Evolutionary conservation across 2,797 vertebrate genomes (phyloP).

Genomic region (Melanotaenia trifasciata): DNA sequence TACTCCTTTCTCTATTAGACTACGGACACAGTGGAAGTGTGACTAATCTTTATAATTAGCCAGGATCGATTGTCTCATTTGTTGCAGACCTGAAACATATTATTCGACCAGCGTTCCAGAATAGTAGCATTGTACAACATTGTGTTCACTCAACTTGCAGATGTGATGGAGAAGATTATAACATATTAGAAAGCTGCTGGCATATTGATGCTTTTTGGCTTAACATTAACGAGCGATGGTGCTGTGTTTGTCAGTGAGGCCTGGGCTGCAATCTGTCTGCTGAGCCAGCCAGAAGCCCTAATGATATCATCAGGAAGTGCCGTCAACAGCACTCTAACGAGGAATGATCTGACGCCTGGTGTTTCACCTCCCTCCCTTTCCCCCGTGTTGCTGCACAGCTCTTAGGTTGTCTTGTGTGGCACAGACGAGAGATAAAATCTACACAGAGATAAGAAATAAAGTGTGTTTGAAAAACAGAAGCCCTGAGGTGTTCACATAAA

Average conservation of each 20-base stretch:
- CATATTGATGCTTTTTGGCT: conserved; percentile 74
- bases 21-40: conserved; percentile 45
- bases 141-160: conserved; percentile 57
- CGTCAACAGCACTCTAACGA: conserved; percentile 74
- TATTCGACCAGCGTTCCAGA: conserved; percentile 71
- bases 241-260: conserved; percentile 77
- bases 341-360: conserved; percentile 73
- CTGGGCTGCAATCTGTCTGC: conserved; percentile 79
- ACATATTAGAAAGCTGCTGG: conserved; percentile 69
- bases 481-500: conserved; percentile 7
- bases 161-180: conserved; percentile 70
- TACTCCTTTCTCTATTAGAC: conserved; percentile 25
- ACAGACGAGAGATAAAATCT: conserved; percentile 12
- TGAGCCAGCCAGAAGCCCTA: conserved; percentile 77
- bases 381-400: conserved; percentile 11
- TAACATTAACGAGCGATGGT: conserved; percentile 73
- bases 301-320: conserved; percentile 82
- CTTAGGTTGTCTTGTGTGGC: conserved; percentile 37
- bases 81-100: conserved; percentile 58
- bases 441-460: neutral
- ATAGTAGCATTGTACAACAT: conserved; percentile 67
- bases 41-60: conserved; percentile 77
- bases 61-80: conserved; percentile 66
- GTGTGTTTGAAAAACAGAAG: conserved; percentile 5
- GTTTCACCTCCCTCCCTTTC: conserved; percentile 54